Base-by-base conservation (phyloP, 2,797 vertebrate genomes). In the Gallinago nigripennis region DNA sequence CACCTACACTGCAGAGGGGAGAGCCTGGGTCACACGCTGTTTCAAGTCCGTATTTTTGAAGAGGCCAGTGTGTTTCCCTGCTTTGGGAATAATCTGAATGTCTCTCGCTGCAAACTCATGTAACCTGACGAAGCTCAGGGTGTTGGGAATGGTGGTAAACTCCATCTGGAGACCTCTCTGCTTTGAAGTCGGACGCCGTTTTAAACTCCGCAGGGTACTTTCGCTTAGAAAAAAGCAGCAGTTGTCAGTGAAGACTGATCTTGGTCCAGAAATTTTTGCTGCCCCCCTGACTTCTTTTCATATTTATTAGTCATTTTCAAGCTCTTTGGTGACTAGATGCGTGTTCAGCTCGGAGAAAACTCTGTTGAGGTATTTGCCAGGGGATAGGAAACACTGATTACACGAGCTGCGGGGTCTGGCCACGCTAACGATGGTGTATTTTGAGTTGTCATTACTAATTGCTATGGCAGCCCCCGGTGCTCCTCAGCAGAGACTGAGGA, bases 121-220 rank as follows among this genome's bases (percentile, higher is more conserved):
- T 81, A 83, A 64, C 91, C 86, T 61, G 82, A 31, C 0, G 4
- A 35, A 54, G 75, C 27, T 0, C 73, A 9, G 94, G 75, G 87
- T 79, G 94, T 58, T 64, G 20, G 84, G 72, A 85, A 15, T 7
- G 72, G 86, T 46, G 75, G 77, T 64, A 17, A 81, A 33, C 71
- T 87, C 93, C 94, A 95, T 89, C 95, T 95, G 94, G 93, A 95
- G 97, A 92, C 33, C 51, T 28, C 68, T 78, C 66, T 43, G 68
- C 94, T 96, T 95, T 96, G 92, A 94, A 96, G 95, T 80, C 1
- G 0, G 68, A 46, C 0, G 15, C 90, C 3, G 43, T 76, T 94
- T 88, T 78, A 82, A 95, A 90, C 90, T 85, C 73, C 24, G 86
- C 87, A 90, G 92, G 88, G 86, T 69, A 68, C 69, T 90, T 88